Percentiles rank a stretch among this genome's conserved stretches.
Conservation (phyloP, 2,113 vertebrate genomes). For the Variabilichromis moorii region DNA sequence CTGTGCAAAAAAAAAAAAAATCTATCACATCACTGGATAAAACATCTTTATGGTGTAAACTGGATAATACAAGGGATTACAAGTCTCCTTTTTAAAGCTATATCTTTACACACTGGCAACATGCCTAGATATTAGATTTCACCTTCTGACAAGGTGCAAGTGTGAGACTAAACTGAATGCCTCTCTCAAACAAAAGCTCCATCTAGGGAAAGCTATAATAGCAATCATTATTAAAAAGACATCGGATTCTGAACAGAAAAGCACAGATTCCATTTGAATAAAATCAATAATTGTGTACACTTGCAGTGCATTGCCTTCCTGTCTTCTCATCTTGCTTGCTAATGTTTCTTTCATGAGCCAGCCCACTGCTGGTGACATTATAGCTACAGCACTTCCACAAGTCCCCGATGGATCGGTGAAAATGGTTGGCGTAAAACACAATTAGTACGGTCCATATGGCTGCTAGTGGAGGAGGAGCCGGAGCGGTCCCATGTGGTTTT, state of each 20-base stretch:
- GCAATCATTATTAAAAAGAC: conserved; percentile 26
- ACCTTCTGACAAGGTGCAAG: not conserved
- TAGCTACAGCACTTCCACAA: conserved; percentile 63
- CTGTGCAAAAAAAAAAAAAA: not conserved
- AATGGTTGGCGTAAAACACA: conserved; percentile 70
- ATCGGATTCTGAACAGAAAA: conserved; percentile 13
- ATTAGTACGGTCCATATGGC: conserved; percentile 71
- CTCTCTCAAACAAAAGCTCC: not conserved
- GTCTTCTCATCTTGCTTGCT: conserved; percentile 59
- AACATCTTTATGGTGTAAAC: not conserved
- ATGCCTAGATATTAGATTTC: not conserved
- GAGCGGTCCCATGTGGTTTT: conserved; percentile 45
- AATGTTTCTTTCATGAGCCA: conserved; percentile 75
- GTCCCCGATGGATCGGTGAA: conserved; percentile 64
- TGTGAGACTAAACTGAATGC: not conserved
- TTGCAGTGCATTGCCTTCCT: conserved; percentile 66
- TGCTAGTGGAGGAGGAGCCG: conserved; percentile 57
- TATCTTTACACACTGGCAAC: not conserved
- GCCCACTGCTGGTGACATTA: conserved; percentile 66
- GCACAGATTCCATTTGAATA: conserved; percentile 56
- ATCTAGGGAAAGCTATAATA: not conserved
- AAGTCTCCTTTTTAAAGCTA: not conserved
- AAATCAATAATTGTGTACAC: conserved; percentile 73
- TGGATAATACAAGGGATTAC: not conserved
- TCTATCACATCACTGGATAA: not conserved